Evolutionary conservation across 2,888 invertebrate genomes (phyloP).

Genomic region (Tetanocera ferruginea): DNA sequence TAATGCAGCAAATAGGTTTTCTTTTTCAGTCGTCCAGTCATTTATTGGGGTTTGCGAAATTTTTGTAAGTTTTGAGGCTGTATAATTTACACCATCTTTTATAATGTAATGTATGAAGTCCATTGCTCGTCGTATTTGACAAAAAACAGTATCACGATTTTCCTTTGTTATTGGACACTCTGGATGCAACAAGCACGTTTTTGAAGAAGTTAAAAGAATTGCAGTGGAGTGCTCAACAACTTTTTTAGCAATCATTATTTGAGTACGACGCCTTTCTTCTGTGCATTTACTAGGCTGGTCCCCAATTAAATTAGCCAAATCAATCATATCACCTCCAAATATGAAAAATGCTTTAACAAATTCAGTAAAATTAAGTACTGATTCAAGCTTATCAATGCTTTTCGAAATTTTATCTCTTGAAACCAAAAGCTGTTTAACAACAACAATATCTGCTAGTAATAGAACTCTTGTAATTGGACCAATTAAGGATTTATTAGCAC

Average conservation of each 20-base stretch:
- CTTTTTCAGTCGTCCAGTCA: constrained; percentile 76
- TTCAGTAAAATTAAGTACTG: constrained; percentile 93
- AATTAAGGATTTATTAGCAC: constrained; percentile 92
- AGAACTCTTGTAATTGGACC: constrained; percentile 96
- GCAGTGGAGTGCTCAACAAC: constrained; percentile 96
- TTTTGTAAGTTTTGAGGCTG: constrained; percentile 50
- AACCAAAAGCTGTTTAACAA: constrained; percentile 94
- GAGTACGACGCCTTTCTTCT: constrained; percentile 93
- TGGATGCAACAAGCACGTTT: constrained; percentile 94
- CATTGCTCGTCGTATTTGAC: constrained; percentile 97
- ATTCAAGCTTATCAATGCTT: constrained; percentile 86
- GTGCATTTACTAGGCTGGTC: constrained; percentile 86
- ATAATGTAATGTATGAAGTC: constrained; percentile 98
- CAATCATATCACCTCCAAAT: constrained; percentile 99
- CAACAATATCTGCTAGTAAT: constrained; percentile 95
- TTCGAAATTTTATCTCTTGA: constrained; percentile 96
- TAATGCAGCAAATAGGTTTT: constrained; percentile 83
- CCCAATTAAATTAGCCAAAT: constrained; percentile 92
- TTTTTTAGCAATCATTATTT: constrained; percentile 96
- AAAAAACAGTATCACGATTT: constrained; percentile 97
- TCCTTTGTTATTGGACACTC: constrained; percentile 93
- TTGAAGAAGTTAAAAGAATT: constrained; percentile 96
- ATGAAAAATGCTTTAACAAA: constrained; percentile 99
- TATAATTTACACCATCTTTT: constrained; percentile 90
- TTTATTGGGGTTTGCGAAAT: constrained; percentile 58